Base-by-base conservation (phyloP, 1,140 invertebrate genomes). In the Drosophila busckii region DNA sequence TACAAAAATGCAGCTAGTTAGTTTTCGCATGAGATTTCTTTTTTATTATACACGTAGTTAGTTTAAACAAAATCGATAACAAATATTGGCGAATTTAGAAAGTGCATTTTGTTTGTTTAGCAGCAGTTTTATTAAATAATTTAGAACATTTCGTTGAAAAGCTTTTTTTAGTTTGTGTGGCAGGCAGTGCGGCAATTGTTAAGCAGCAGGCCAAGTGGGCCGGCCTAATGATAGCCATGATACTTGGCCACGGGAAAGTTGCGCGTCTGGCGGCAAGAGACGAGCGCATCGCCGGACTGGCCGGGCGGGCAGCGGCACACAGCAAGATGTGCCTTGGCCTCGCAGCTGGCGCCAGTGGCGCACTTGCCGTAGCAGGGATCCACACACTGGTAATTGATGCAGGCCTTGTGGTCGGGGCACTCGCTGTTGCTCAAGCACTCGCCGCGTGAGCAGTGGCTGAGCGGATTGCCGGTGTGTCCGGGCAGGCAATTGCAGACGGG, bases 301-400 rank as follows among this genome's bases (percentile, higher is more conserved):
- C 95, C 96, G 20, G 92, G 88, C 0, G 93, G 92, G 76, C 95
- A 97, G 1, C 93, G 93, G 84, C 95, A 97, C 7, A 95, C 93
- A 1, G 95, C 94, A 31, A 95, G 90, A 82, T 96, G 95, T 42
- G 62, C 35, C 52, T 87, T 87, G 3, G 85, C 66, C 29, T 87
- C 84, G 19, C 85, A 87, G 20, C 61, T 80, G 59, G 85, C 85
- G 1, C 91, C 91, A 0, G 90, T 88, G 25, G 93, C 93, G 68
- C 95, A 96, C 68, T 95, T 93, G 38, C 92, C 92, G 8, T 91
- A 90, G 76, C 94, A 96, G 0, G 93, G 93, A 86, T 94, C 92
- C 41, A 91, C 89, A 76, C 93, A 94, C 31, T 89, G 87, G 71
- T 92, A 93, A 54, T 94, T 92, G 26, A 93, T 93, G 75, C 94